Evolutionary conservation across 1,140 invertebrate species (phyloP).

Genomic region (Parasteatoda tepidariorum): DNA sequence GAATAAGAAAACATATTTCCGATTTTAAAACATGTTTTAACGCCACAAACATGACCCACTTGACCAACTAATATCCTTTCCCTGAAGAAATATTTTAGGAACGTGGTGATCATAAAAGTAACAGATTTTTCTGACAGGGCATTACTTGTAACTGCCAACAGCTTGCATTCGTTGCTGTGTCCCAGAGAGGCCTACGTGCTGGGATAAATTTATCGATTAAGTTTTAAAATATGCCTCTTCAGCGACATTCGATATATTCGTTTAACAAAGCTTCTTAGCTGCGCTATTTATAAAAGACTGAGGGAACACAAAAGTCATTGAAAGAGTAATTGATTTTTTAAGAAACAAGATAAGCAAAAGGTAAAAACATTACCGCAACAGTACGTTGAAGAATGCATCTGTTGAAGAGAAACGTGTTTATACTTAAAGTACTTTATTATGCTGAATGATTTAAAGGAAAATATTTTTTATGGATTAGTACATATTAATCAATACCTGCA

Average conservation of each 20-base stretch:
- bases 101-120: neutral
- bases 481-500: no score
- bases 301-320: no score
- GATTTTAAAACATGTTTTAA: neutral
- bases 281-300: no score
- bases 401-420: no score
- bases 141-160: neutral
- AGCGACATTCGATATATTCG: neutral
- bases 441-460: no score
- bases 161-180: neutral
- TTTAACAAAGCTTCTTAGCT: neutral
- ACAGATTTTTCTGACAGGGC: neutral
- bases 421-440: no score
- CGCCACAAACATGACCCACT: neutral
- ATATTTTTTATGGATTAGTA: no score
- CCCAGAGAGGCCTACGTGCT: neutral
- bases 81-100: neutral
- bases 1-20: no score
- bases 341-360: no score
- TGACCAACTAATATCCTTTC: neutral
- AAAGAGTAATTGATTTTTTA: no score
- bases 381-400: no score
- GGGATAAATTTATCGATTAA: neutral
- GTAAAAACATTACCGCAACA: no score
- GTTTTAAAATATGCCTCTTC: neutral